These are phyloP conservation scores for Muscicapa comitata DNA, from an alignment of 2,797 vertebrate genomes.

Conservation along the genomic window DNA sequence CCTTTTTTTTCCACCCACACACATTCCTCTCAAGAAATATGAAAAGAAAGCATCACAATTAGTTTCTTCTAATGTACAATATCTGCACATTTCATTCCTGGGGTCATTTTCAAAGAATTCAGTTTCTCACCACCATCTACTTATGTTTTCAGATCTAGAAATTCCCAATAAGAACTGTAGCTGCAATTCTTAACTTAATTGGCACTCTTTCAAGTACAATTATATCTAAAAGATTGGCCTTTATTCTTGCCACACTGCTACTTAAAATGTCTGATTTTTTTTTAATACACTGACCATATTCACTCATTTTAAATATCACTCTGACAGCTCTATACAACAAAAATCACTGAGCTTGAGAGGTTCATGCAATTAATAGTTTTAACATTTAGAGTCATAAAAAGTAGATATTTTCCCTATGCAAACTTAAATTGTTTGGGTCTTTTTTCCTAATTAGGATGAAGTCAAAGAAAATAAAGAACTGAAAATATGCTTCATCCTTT, in stretches of 20 bases:
- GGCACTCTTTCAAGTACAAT: conserved; percentile 61
- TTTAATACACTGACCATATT: conserved; percentile 52
- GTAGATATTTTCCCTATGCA: background rate
- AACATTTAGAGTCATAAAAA: conserved; percentile 23
- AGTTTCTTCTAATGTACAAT: background rate
- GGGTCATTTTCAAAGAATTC: background rate
- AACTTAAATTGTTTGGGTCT: background rate
- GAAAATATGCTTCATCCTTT: background rate
- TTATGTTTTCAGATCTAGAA: conserved; percentile 15
- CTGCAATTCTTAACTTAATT: conserved; percentile 54
- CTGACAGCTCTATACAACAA: conserved; percentile 37
- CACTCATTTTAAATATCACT: conserved; percentile 62
- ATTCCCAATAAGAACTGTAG: background rate
- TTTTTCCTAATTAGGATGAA: background rate
- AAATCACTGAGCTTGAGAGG: conserved; percentile 21
- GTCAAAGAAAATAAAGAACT: background rate
- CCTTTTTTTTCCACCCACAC: background rate
- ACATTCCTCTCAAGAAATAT: background rate
- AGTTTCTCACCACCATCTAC: background rate
- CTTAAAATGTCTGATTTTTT: conserved; percentile 49
- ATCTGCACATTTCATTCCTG: background rate
- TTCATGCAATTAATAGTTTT: conserved; percentile 34
- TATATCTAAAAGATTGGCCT: conserved; percentile 50
- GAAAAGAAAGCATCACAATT: background rate
- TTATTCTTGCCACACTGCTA: conserved; percentile 46